Evolutionary conservation across 2,888 invertebrate species (phyloP), one percentile per base, ranked within the genome.

Genomic region (Congeria kusceri): DNA sequence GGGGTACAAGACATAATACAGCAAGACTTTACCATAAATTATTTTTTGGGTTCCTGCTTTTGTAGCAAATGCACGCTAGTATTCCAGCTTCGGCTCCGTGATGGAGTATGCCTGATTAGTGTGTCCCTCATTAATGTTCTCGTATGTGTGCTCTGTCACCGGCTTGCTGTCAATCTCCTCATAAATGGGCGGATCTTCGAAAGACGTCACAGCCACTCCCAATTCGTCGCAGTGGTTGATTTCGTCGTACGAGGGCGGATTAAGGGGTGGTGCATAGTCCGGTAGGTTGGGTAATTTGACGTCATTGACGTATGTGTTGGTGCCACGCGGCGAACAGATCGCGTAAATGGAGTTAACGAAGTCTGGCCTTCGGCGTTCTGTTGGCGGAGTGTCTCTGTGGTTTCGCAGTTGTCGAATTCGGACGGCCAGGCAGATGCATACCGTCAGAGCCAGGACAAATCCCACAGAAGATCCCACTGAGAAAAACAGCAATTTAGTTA

Each of bases 221-320:
- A 53, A 18, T 27, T 58, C 59, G 47, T 44, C 59, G 44, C 25
- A 20, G 1, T 59, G 58, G n/a, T 47, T 49, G 7, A 75, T 44
- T 46, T 80, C 71, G 18, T 75, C 75, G 46, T 80, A 80, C 9
- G 75, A 49, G 23, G 80, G 80, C 15, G 80, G 80, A 23, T 71
- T 63, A n/a, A 25, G 28, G 18, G 75, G 71, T n/a, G 75, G 80
- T 11, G 80, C 47, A 56, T 80, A 80, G 1, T 62, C 68, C 0
- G 80, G 80, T 5, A 80, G 59, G 28, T 71, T 59, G 11, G 80
- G 80, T 7, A 80, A 59, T 39, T 75, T 71, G 18, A 64, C 49
- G 13, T 58, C 67, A 32, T 71, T 71, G 25, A 46, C 66, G 39
- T 71, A 67, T 27, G 47, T 15, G 44, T 56, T 32, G 2, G 25